Evolutionary conservation across 1,140 invertebrate species (phyloP), one percentile per base, ranked within the genome.

Genomic region (Arctopsyche grandis): DNA sequence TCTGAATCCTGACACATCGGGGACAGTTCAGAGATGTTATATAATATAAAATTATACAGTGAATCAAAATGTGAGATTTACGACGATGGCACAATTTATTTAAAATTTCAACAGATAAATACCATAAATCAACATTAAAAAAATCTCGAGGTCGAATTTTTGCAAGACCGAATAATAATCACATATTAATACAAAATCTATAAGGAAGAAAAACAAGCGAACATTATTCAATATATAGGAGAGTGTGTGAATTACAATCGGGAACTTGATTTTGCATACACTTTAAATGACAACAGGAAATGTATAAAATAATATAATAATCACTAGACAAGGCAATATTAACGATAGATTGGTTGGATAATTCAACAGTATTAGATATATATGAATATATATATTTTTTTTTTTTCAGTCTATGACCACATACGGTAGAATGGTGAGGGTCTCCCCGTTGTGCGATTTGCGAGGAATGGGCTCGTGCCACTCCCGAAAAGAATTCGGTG

Each of bases 341-440:
- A 76, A 76, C 52, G 21, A 76, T 76, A 76, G 74, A 63, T 76
- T 76, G 58, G 56, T 63, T 76, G 24, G 21, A 58, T 60, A 60
- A 76, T 63, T 76, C 19, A 76, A 76, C 19, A 19, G 21, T 60
- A 52, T 52, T n/a, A 52, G 5, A 75, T 75, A 75, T 38, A 74
- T 74, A 21, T 12, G 14, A n/a, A n/a, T 12, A n/a, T n/a, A n/a
- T n/a, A n/a, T n/a, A n/a, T n/a, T 63, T 63, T 63, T 63, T 19
- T 16, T 9, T 38, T 74, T 78, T 88, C 91, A 96, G 91, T 97
- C 95, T 89, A 96, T 94, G 85, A 96, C 92, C 89, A 96, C 94
- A 90, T 98, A 98, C 90, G 96, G 96, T 91, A 97, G 91, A 90
- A 96, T 93, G 88, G 92, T 91, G 86, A 96, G 89, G 83, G 89